These are phyloP conservation scores for Neodiprion pinetum DNA, from an alignment of 1,140 invertebrate genomes.

Conservation along the genomic window DNA sequence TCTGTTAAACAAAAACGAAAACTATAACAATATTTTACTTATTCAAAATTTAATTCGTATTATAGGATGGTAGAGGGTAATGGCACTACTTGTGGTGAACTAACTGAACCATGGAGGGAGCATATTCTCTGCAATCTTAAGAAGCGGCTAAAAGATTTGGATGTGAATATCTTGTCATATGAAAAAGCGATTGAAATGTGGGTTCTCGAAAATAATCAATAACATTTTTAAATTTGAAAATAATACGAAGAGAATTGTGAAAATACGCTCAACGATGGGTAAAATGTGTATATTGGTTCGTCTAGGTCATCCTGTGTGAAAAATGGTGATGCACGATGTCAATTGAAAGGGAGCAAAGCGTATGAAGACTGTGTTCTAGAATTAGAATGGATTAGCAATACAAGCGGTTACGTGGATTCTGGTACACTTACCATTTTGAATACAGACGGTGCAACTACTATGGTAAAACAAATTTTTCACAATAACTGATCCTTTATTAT, in stretches of 20 bases:
- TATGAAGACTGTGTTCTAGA: slow-evolving; percentile 81
- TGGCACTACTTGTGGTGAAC: slow-evolving; percentile 66
- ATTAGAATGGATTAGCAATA: slow-evolving; percentile 77
- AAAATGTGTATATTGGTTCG: slow-evolving; percentile 18
- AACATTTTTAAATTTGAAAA: background rate
- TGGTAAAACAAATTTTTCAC: slow-evolving; percentile 60
- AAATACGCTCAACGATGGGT: background rate
- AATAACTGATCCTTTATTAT: slow-evolving; percentile 40
- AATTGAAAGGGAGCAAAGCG: slow-evolving; percentile 65
- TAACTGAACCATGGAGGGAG: slow-evolving; percentile 77
- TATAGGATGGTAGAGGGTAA: slow-evolving; percentile 66
- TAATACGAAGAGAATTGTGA: background rate
- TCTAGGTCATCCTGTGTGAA: slow-evolving; percentile 80
- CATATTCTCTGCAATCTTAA: slow-evolving; percentile 76
- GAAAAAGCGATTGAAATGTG: slow-evolving; percentile 79
- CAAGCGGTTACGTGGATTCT: slow-evolving; percentile 66
- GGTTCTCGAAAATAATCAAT: slow-evolving; percentile 27
- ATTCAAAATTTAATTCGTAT: background rate
- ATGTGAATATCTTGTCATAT: slow-evolving; percentile 66
- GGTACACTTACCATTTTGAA: slow-evolving; percentile 81
- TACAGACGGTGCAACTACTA: slow-evolving; percentile 74
- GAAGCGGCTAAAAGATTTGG: slow-evolving; percentile 61
- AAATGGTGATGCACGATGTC: slow-evolving; percentile 76
- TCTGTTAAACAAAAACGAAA: too few relatives aligned
- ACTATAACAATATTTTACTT: too few relatives aligned